These are phyloP conservation scores for Falco novaeseelandiae DNA, from an alignment of 2,797 vertebrate genomes.

Conservation along the genomic window DNA sequence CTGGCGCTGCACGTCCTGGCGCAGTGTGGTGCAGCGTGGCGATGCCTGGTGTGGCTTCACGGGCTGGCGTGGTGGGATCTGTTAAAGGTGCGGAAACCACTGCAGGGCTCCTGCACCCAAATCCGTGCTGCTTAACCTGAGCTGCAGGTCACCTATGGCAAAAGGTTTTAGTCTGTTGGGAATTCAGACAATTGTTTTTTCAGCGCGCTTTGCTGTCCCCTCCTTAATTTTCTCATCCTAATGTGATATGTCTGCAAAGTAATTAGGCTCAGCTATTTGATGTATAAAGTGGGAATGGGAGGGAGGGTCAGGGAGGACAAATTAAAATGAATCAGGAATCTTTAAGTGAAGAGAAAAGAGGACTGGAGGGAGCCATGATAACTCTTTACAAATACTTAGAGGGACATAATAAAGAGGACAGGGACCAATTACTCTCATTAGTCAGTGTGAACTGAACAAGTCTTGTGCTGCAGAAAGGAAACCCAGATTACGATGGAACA, in stretches of 20 bases:
- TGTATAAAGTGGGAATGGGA: conserved; percentile 13
- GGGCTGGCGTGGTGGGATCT: not conserved
- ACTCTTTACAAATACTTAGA: conserved; percentile 46
- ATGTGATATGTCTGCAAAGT: not conserved
- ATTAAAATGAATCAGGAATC: conserved; percentile 15
- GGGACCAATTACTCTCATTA: conserved; percentile 57
- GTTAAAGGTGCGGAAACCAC: accelerated
- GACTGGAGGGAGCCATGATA: conserved; percentile 51
- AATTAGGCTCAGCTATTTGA: not conserved
- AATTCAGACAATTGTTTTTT: not conserved
- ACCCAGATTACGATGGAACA: not conserved
- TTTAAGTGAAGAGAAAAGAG: conserved; percentile 33
- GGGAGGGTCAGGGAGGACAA: conserved; percentile 27
- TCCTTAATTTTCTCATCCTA: not conserved
- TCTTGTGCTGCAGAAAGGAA: not conserved
- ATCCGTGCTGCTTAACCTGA: not conserved
- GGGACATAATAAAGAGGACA: conserved; percentile 40
- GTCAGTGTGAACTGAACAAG: not conserved
- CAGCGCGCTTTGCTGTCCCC: not conserved
- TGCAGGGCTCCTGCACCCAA: not conserved
- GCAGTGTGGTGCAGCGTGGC: accelerated
- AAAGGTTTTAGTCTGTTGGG: not conserved
- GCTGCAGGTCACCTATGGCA: accelerated
- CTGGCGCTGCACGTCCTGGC: accelerated
- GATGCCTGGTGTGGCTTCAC: accelerated